These are phyloP conservation scores for Synergus umbraculus DNA, from an alignment of 2,888 invertebrate genomes.

Conservation along the genomic window DNA sequence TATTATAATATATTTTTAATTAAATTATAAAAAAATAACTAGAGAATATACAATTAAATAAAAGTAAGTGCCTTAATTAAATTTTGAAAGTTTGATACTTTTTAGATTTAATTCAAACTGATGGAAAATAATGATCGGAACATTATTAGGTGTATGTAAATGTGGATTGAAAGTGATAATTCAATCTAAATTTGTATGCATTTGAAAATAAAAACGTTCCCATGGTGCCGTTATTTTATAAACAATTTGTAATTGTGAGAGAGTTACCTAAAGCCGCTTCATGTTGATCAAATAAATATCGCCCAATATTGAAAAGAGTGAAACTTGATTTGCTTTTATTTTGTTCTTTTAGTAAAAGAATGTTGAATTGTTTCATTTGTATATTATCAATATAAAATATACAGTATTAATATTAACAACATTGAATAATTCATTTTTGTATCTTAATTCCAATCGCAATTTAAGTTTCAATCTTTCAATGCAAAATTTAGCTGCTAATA, in stretches of 20 bases:
- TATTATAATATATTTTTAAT: slow-evolving; percentile 31
- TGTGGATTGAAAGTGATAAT: not conserved
- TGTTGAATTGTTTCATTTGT: not conserved
- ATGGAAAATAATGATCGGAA: not conserved
- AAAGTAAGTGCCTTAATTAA: slow-evolving; percentile 30
- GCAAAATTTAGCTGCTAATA: not conserved
- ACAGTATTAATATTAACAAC: not conserved
- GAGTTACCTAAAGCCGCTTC: not conserved
- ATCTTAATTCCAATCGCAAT: not conserved
- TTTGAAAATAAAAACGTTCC: not conserved
- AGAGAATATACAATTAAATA: slow-evolving; percentile 16
- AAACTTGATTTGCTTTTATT: not conserved
- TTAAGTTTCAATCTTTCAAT: not conserved
- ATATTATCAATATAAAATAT: not conserved
- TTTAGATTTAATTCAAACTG: not conserved
- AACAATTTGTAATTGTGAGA: not conserved
- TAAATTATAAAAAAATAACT: slow-evolving; percentile 16
- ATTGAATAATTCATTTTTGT: not conserved
- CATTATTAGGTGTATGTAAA: not conserved
- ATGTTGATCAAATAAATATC: slow-evolving; percentile 1
- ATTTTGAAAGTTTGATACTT: slow-evolving; percentile 11
- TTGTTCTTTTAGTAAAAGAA: not conserved
- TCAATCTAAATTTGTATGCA: slow-evolving; percentile 6
- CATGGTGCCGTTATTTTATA: not conserved
- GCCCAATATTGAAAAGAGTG: not conserved